A percentile compares a stretch with the other conserved stretches of the same genome.
These are phyloP conservation scores for Botia almorhae DNA, from an alignment of 2,797 vertebrate species.

Conservation along the genomic window DNA sequence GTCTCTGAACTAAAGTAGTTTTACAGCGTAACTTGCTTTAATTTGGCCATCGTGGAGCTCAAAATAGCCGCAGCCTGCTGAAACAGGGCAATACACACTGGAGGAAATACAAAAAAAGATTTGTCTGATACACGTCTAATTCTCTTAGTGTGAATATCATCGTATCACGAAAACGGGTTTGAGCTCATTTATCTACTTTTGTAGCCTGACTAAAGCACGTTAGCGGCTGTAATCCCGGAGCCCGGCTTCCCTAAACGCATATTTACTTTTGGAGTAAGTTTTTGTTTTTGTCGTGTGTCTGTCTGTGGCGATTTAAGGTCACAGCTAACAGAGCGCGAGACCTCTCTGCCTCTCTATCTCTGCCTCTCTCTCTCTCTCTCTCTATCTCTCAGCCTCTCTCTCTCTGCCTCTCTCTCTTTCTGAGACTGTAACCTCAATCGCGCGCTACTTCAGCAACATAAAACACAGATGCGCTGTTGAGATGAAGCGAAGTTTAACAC, in stretches of 20 bases:
- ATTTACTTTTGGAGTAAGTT: constrained; percentile 21
- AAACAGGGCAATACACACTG: not conserved
- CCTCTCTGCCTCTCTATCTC: too few species aligned
- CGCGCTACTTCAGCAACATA: constrained; percentile 32
- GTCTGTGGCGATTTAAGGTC: constrained; percentile 11
- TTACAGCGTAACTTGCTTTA: constrained; percentile 26
- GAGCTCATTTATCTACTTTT: constrained; percentile 11
- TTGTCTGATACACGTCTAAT: too few species aligned
- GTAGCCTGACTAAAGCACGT: constrained; percentile 9
- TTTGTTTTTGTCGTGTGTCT: too few species aligned
- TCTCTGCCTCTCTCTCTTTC: too few species aligned
- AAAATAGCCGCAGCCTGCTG: constrained; percentile 27
- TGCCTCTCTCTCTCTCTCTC: too few species aligned
- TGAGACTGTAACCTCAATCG: constrained; percentile 1
- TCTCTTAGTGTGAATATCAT: too few species aligned
- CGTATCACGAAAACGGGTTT: not conserved
- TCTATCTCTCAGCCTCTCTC: too few species aligned
- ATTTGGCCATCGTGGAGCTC: constrained; percentile 25
- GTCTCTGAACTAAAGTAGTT: constrained; percentile 12
- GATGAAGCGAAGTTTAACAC: constrained; percentile 14
- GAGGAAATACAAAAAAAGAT: too few species aligned
- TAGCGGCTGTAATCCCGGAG: not conserved
- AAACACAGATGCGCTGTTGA: constrained; percentile 14
- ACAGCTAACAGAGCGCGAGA: constrained; percentile 16
- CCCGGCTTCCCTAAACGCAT: not conserved